Percentiles rank a stretch among this genome's conserved stretches.
Evolutionary conservation across 2,113 vertebrate genomes (phyloP).

Genomic region (Channa argus): DNA sequence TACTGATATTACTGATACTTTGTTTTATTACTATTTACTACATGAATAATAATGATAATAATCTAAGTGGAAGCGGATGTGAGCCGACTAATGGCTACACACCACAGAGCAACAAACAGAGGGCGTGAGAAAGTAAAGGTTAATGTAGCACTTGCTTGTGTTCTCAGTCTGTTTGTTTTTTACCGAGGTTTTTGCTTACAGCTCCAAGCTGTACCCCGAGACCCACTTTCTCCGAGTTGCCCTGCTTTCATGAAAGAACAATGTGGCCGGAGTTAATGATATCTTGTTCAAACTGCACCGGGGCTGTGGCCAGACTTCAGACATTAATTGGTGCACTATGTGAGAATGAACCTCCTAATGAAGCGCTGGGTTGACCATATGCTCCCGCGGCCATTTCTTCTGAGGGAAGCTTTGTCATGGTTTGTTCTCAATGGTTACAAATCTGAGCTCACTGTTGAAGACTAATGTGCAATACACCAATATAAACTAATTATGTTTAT

Average conservation of each 20-base stretch:
- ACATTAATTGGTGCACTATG: constrained; percentile 66
- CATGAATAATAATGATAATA: too few relatives aligned
- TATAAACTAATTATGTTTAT: constrained; percentile 54
- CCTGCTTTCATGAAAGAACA: constrained; percentile 31
- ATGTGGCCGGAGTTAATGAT: constrained; percentile 44
- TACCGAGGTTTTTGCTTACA: neutral
- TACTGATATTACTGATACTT: too few relatives aligned
- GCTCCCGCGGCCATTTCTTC: constrained; percentile 40
- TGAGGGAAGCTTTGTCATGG: constrained; percentile 58
- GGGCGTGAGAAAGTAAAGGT: neutral
- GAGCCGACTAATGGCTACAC: too few relatives aligned
- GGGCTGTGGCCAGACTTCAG: constrained; percentile 36
- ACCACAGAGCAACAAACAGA: neutral
- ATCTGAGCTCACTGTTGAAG: constrained; percentile 47
- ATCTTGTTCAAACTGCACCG: constrained; percentile 31
- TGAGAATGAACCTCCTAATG: constrained; percentile 65
- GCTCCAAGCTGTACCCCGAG: neutral
- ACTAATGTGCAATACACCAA: constrained; percentile 41
- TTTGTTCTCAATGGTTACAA: constrained; percentile 57
- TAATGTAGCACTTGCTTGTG: neutral
- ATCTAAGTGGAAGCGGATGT: too few relatives aligned
- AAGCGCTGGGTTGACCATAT: constrained; percentile 49
- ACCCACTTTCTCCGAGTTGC: neutral
- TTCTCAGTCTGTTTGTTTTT: constrained; percentile 5
- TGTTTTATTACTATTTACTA: too few relatives aligned